phyloP scores from a whole-genome alignment of 2,888 invertebrate species.

The Taenaris catops region DNA sequence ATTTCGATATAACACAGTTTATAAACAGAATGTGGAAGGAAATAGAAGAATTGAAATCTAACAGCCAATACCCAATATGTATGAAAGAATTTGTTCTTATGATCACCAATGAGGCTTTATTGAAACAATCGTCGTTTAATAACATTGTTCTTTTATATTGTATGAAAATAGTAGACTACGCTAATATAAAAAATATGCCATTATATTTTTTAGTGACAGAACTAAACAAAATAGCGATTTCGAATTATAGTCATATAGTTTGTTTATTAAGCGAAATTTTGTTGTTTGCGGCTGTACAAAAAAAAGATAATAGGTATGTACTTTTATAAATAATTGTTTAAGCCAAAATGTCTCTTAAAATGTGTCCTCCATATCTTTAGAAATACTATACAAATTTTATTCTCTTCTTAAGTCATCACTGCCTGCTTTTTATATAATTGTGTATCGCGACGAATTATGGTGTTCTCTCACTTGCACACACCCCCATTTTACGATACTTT shows the following conservation, averaged over 20 bases:
- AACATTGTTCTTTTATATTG: conserved; percentile 48
- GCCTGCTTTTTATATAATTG: too few relatives aligned
- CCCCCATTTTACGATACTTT: too few relatives aligned
- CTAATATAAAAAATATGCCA: conserved; percentile 47
- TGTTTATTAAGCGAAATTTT: conserved; percentile 64
- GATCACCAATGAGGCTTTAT: conserved; percentile 43
- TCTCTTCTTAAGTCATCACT: too few relatives aligned
- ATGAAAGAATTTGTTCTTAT: conserved; percentile 57
- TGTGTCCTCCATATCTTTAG: background rate
- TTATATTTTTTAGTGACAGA: conserved; percentile 46
- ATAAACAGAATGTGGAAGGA: conserved; percentile 60
- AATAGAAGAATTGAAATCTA: conserved; percentile 66
- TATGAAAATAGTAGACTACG: conserved; percentile 56
- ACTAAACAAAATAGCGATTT: conserved; percentile 33
- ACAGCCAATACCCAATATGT: conserved; percentile 56
- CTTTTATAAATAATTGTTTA: background rate
- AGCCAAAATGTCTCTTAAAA: too few relatives aligned
- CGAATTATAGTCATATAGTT: conserved; percentile 42
- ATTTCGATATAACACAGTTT: conserved; percentile 44
- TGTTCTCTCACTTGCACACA: too few relatives aligned
- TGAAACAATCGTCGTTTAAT: conserved; percentile 42
- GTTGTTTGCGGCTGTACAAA: conserved; percentile 65
- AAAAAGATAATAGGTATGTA: conserved; percentile 75
- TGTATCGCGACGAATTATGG: too few relatives aligned
- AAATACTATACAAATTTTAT: too few relatives aligned